Conservation (phyloP, 2,888 invertebrate genomes). For the Lamellibrachia satsuma region DNA sequence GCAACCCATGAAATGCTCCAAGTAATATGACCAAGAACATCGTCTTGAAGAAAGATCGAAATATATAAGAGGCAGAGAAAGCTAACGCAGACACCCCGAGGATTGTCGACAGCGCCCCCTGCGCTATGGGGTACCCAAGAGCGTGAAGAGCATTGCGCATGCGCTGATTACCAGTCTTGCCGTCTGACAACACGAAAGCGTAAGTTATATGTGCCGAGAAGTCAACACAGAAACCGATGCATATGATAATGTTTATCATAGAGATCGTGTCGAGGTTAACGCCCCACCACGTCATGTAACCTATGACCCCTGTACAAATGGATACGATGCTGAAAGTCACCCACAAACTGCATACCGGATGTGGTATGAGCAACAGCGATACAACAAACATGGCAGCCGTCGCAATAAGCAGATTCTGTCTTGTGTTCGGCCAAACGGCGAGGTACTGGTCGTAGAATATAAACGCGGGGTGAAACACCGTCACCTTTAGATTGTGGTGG, state of each 20-base stretch:
- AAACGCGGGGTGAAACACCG: slow-evolving; percentile 94
- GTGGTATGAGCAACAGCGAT: too few species aligned
- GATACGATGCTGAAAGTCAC: slow-evolving; percentile 94
- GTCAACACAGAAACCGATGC: slow-evolving; percentile 83
- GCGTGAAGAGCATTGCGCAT: slow-evolving; percentile 88
- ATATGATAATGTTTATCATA: slow-evolving; percentile 95
- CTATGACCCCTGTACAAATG: slow-evolving; percentile 91
- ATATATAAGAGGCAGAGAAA: slow-evolving; percentile 28
- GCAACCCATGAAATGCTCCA: not conserved
- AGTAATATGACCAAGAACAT: not conserved
- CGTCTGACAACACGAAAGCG: slow-evolving; percentile 90
- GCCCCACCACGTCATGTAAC: slow-evolving; percentile 95
- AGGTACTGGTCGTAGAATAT: slow-evolving; percentile 94
- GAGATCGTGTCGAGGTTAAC: slow-evolving; percentile 84
- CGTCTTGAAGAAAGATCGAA: slow-evolving; percentile 31
- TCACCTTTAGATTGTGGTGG: slow-evolving; percentile 79
- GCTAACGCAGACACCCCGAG: slow-evolving; percentile 31
- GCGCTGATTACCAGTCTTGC: slow-evolving; percentile 79
- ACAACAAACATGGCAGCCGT: slow-evolving; percentile 76
- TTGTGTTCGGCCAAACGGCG: slow-evolving; percentile 84
- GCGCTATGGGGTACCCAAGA: slow-evolving; percentile 88
- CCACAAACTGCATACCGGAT: slow-evolving; percentile 74
- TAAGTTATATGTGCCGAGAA: slow-evolving; percentile 96
- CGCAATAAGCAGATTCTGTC: slow-evolving; percentile 89
- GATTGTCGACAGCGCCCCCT: slow-evolving; percentile 85